These are phyloP conservation scores for Stigmatopora argus DNA, from an alignment of 2,113 vertebrate species.

Conservation along the genomic window DNA sequence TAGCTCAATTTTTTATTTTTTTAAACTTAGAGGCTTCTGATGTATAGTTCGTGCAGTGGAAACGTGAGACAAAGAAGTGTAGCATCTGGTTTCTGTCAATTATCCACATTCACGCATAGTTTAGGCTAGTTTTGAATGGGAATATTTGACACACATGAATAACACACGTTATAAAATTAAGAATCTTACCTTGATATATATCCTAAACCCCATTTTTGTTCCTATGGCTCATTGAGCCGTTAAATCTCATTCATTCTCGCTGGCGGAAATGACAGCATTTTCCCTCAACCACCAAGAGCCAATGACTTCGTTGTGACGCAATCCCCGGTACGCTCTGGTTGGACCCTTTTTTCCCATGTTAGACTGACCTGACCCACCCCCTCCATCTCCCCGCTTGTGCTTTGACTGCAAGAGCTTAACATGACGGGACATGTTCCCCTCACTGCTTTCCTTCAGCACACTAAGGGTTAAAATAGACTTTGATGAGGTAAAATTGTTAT, in stretches of 20 bases:
- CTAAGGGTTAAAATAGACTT: slow-evolving; percentile 34
- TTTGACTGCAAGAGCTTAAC: slow-evolving; percentile 36
- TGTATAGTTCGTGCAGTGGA: neutral
- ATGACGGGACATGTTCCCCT: slow-evolving; percentile 68
- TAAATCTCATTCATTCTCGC: slow-evolving; percentile 47
- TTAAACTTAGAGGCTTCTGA: neutral
- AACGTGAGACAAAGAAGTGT: neutral
- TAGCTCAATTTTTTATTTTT: neutral
- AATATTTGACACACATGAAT: neutral
- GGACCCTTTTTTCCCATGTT: slow-evolving; percentile 29
- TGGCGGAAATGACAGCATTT: slow-evolving; percentile 22
- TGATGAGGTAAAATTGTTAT: neutral
- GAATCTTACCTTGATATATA: slow-evolving; percentile 25
- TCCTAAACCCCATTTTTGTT: slow-evolving; percentile 25
- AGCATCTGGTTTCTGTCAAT: neutral
- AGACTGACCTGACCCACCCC: slow-evolving; percentile 26
- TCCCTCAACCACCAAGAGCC: slow-evolving; percentile 17
- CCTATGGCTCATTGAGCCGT: neutral
- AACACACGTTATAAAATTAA: neutral
- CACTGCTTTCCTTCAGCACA: slow-evolving; percentile 17
- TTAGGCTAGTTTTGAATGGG: neutral
- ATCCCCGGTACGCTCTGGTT: slow-evolving; percentile 9
- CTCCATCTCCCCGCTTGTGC: slow-evolving; percentile 14
- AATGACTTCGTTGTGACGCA: slow-evolving; percentile 30
- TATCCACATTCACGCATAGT: neutral